Evolutionary conservation across 2,113 vertebrate genomes (phyloP).

Genomic region (Arenaria interpres): DNA sequence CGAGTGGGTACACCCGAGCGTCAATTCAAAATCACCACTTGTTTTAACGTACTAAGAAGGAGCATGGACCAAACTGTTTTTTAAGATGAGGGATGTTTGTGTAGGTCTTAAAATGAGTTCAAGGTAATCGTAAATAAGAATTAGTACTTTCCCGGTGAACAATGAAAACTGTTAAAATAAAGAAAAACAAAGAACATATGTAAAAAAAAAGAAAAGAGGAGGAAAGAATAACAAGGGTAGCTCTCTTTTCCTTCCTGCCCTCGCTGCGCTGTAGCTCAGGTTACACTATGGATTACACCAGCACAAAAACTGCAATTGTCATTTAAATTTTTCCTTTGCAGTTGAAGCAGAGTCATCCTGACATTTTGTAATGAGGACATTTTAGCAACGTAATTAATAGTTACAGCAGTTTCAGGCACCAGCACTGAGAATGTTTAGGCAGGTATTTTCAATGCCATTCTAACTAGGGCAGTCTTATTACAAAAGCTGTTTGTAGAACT

Average conservation of each 20-base stretch:
- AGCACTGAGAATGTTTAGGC: not conserved
- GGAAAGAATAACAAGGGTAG: not conserved
- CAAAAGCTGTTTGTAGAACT: not conserved
- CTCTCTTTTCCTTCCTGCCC: not conserved
- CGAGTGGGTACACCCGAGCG: not conserved
- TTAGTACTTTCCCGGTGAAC: not conserved
- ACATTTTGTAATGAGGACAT: slow-evolving; percentile 20
- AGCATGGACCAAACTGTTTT: not conserved
- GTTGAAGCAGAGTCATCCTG: slow-evolving; percentile 33
- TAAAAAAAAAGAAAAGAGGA: not conserved
- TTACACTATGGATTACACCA: not conserved
- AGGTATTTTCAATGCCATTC: not conserved
- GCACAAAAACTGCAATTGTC: not conserved
- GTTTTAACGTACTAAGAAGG: not conserved
- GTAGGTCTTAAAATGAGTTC: not conserved
- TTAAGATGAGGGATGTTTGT: not conserved
- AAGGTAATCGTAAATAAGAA: not conserved
- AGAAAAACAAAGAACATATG: not conserved
- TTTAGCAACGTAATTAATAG: not conserved
- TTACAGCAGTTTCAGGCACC: not conserved
- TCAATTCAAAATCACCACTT: not conserved
- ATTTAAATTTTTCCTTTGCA: not conserved
- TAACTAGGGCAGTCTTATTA: not conserved
- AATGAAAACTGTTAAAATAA: not conserved
- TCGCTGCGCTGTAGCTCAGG: not conserved